phyloP scores from a whole-genome alignment of 2,797 vertebrate genomes.

The Discoglossus pictus region DNA sequence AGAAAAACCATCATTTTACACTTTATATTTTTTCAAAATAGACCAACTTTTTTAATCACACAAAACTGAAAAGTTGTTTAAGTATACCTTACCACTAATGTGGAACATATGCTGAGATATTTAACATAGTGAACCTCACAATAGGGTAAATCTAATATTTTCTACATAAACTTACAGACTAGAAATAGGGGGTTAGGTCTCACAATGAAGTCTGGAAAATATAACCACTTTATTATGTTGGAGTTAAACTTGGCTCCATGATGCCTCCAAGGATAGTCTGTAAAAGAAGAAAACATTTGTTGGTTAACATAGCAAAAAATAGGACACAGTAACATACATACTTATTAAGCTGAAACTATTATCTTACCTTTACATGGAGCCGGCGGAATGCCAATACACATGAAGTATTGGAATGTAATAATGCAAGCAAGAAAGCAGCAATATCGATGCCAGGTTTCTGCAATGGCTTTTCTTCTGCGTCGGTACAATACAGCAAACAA shows the following conservation, averaged over 20 bases:
- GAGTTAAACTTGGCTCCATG: slow-evolving; percentile 76
- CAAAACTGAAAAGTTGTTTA: no score
- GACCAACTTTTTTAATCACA: no score
- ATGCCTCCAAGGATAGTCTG: slow-evolving; percentile 96
- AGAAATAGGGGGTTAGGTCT: slow-evolving; percentile 87
- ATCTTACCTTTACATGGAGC: slow-evolving; percentile 89
- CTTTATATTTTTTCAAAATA: no score
- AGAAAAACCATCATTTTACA: no score
- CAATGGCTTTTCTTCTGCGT: slow-evolving; percentile 94
- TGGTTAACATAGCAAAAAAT: background rate
- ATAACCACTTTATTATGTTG: slow-evolving; percentile 96
- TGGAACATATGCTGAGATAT: no score
- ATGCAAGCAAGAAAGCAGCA: slow-evolving; percentile 94
- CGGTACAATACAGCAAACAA: slow-evolving; percentile 87
- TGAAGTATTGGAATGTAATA: slow-evolving; percentile 91
- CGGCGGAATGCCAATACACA: slow-evolving; percentile 95
- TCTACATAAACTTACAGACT: slow-evolving; percentile 79
- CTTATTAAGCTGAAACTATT: background rate
- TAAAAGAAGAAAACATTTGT: slow-evolving; percentile 55
- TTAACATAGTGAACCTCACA: no score
- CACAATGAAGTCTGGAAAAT: slow-evolving; percentile 89
- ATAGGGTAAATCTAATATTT: background rate
- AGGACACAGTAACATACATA: slow-evolving; percentile 31
- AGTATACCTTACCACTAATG: no score
- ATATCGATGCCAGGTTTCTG: slow-evolving; percentile 97